Evolutionary conservation across 1,140 invertebrate species (phyloP), one percentile per base, ranked within the genome.

Genomic region (Formica selysi): DNA sequence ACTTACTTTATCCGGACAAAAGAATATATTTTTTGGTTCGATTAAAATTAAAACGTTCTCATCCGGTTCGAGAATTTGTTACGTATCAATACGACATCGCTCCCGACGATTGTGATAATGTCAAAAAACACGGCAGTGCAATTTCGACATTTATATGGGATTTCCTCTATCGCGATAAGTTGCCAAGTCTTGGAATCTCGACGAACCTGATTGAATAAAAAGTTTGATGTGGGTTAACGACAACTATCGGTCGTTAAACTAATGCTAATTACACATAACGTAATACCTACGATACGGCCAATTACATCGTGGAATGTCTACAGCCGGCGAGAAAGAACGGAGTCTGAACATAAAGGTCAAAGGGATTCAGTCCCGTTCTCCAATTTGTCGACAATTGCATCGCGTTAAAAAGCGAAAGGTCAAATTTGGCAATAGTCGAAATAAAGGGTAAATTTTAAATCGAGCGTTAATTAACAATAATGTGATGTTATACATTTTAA

Each of bases 251-350:
- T 87, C 32, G 62, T 89, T 64, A 76, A 48, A 29, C 61, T 62
- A 86, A 57, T 59, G 41, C 57, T 89, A 89, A 89, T 89, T 89
- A 68, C 76, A 54, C 51, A 41, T 73, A 83, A 61, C 68, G 68
- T 62, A 73, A 74, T 48, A 73, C 26, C 29, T 44, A 19, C 38
- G 76, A 54, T 80, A 80, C 48, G 26, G 36, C 32, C 48, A 73
- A 88, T 76, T 61, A 65, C 32, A 16, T 16, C 26, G 36, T 61
- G 54, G 79, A 81, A 81, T 76, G 71, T 29, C 44, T 78, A 29
- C 59, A 44, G 51, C 84, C 54, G 8, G 36, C 22, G 76, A 32
- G 71, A 85, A 71, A 36, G 22, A 86, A 54, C 8, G 68, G 29
- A 59, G 22, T 79, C n/a, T 22, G 64, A 22, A 62, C 32, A 67